A percentile compares a stretch with the other conserved stretches of the same genome.
phyloP scores from a whole-genome alignment of 1,140 invertebrate species.

The Phymorhynchus buccinoides region DNA sequence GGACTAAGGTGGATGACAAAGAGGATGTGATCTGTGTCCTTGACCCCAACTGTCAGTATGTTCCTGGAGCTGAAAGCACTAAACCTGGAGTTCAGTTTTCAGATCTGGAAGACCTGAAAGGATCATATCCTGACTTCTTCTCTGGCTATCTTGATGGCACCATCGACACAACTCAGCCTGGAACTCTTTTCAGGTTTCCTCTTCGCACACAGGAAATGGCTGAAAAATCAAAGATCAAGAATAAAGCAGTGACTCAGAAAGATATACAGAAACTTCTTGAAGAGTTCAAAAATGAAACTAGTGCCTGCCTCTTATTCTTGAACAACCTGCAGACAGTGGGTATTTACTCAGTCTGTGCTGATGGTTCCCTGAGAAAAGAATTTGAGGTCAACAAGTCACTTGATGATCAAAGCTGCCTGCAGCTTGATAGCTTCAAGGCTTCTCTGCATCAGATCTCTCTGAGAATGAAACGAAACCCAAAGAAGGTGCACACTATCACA shows the following conservation, averaged over 20 bases:
- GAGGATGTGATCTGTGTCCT: constrained; percentile 64
- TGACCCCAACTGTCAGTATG: constrained; percentile 66
- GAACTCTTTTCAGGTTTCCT: constrained; percentile 63
- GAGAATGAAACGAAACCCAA: neutral
- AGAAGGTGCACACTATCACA: constrained; percentile 18
- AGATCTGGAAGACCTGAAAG: constrained; percentile 47
- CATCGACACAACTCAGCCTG: constrained; percentile 41
- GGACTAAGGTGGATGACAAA: constrained; percentile 53
- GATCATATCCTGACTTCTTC: constrained; percentile 58
- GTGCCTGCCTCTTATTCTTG: constrained; percentile 60
- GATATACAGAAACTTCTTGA: constrained; percentile 50
- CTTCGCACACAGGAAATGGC: constrained; percentile 57
- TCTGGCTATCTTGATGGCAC: constrained; percentile 52
- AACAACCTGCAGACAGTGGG: constrained; percentile 57
- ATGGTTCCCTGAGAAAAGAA: constrained; percentile 42
- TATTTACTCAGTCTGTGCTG: constrained; percentile 49
- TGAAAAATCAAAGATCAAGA: constrained; percentile 51
- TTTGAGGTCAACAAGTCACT: constrained; percentile 47
- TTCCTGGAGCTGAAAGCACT: constrained; percentile 50
- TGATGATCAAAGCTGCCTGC: constrained; percentile 30
- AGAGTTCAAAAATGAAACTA: constrained; percentile 56
- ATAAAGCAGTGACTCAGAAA: constrained; percentile 39
- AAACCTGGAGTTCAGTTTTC: constrained; percentile 60
- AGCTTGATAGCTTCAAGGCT: constrained; percentile 39
- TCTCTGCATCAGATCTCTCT: constrained; percentile 15